phyloP scores from a whole-genome alignment of 35 echinoderm and acorn worm genomes.

The Lytechinus pictus region DNA sequence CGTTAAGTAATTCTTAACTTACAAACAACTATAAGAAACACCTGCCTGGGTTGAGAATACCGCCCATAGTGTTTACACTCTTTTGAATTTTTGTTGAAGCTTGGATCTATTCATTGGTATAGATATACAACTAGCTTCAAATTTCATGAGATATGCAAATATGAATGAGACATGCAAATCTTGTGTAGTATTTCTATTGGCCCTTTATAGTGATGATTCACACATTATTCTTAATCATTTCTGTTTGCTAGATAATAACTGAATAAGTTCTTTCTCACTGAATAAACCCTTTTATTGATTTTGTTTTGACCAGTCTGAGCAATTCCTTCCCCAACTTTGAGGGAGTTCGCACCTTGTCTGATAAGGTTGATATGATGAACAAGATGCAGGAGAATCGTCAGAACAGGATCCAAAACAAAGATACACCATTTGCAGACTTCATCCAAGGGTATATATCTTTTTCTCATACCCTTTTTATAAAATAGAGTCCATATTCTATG shows the following conservation, averaged over 20 bases:
- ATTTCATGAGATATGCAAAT: too few species aligned
- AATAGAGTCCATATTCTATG: too few species aligned
- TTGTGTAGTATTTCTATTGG: too few species aligned
- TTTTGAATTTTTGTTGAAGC: too few species aligned
- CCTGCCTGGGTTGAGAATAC: too few species aligned
- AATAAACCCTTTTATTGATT: neutral
- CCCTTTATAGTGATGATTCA: neutral
- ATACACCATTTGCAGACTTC: neutral
- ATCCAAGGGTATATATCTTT: neutral
- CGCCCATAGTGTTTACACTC: too few species aligned
- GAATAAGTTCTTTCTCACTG: neutral
- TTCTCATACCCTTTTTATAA: neutral
- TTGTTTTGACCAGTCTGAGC: neutral
- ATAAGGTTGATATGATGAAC: slow-evolving; percentile 11
- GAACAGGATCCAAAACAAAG: neutral
- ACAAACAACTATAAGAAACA: too few species aligned
- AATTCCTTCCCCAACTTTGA: slow-evolving; percentile 7
- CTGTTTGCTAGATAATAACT: neutral
- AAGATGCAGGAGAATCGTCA: neutral
- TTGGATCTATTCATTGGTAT: too few species aligned
- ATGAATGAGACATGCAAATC: too few species aligned
- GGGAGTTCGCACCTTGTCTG: neutral
- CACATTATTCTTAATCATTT: neutral
- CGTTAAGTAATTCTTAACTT: too few species aligned
- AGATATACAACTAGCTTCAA: too few species aligned